phyloP scores from a whole-genome alignment of 2,888 invertebrate genomes.

The Morpho achilles region DNA sequence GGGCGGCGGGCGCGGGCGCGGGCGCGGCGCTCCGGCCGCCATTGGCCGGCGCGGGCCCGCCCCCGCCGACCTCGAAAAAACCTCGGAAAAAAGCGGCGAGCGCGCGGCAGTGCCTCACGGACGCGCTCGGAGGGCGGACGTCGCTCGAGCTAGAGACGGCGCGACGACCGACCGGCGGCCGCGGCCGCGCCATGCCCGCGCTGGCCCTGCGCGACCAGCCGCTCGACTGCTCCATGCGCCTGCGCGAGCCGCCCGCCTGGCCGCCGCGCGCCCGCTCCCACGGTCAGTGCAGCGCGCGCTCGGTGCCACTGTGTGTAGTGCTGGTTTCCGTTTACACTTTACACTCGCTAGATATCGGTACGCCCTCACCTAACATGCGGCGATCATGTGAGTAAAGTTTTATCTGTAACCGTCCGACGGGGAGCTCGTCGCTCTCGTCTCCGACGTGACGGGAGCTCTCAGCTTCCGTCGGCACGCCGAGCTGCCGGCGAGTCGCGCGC shows the following conservation, averaged over 20 bases:
- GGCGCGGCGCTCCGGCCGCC: constrained; percentile 56
- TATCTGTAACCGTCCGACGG: background rate
- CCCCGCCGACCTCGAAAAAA: constrained; percentile 60
- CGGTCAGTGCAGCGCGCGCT: constrained; percentile 51
- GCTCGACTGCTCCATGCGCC: constrained; percentile 85
- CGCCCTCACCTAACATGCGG: background rate
- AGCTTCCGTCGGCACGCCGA: background rate
- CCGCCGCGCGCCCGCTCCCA: constrained; percentile 52
- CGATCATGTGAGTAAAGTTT: constrained; percentile 4
- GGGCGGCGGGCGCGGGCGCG: constrained; percentile 32
- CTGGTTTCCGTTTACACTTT: background rate
- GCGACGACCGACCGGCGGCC: constrained; percentile 76
- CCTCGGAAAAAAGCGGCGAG: constrained; percentile 57
- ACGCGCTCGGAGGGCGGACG: constrained; percentile 68
- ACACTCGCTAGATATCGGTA: too few species aligned
- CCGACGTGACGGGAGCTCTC: background rate
- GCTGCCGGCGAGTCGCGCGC: background rate
- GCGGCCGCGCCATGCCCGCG: constrained; percentile 82
- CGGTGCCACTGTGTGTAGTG: constrained; percentile 17
- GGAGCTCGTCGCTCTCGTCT: background rate
- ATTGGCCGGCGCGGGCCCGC: constrained; percentile 63
- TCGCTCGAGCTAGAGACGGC: constrained; percentile 52
- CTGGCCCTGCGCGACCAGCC: constrained; percentile 82
- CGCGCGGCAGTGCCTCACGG: constrained; percentile 70
- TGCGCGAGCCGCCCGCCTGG: constrained; percentile 68